phyloP scores from a whole-genome alignment of 2,888 invertebrate genomes.

The Pilophorus perplexus region DNA sequence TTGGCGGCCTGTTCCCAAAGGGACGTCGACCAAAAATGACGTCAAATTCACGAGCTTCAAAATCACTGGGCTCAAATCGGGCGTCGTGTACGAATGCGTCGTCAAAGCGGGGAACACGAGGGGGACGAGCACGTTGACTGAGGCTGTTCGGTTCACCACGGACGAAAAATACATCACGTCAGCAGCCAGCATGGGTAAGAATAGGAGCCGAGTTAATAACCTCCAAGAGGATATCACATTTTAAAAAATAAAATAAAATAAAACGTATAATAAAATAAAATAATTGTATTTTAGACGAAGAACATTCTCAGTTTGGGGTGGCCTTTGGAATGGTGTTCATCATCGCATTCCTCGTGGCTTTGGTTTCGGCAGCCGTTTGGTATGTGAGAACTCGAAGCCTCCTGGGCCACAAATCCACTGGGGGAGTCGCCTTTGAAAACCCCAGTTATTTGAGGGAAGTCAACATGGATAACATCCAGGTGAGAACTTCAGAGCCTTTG shows the following conservation, averaged over 20 bases:
- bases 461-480: constrained; percentile 72
- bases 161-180: constrained; percentile 71
- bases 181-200: constrained; percentile 56
- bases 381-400: constrained; percentile 64
- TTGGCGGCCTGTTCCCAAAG: constrained; percentile 61
- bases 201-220: not conserved
- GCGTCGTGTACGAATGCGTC: constrained; percentile 73
- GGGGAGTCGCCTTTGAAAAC: constrained; percentile 79
- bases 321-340: constrained; percentile 65
- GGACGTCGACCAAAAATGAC: constrained; percentile 66
- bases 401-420: constrained; percentile 65
- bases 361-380: constrained; percentile 62
- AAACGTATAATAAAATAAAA: not conserved
- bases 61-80: constrained; percentile 69
- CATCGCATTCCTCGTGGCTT: constrained; percentile 61
- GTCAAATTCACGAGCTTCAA: constrained; percentile 69
- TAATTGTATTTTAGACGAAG: constrained; percentile 52
- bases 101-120: constrained; percentile 77
- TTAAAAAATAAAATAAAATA: not conserved
- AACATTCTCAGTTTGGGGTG: constrained; percentile 59
- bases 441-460: constrained; percentile 77
- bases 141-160: constrained; percentile 70
- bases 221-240: not conserved
- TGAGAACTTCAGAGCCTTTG: no score
- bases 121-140: constrained; percentile 73